Evolutionary conservation across 2,113 vertebrate genomes (phyloP).

Genomic region (Siniperca chuatsi): DNA sequence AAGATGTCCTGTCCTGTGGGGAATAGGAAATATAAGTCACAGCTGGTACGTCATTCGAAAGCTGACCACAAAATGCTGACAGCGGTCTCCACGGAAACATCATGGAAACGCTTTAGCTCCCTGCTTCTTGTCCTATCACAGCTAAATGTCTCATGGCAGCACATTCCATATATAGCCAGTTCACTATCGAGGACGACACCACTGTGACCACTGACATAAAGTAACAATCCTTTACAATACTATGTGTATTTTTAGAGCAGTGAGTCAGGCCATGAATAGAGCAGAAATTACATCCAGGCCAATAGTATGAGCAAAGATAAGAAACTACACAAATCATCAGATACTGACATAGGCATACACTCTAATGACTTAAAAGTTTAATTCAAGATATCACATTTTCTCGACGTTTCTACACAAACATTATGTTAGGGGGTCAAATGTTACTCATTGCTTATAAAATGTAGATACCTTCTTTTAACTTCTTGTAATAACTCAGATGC

Average conservation of each 20-base stretch:
- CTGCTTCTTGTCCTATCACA: slow-evolving; percentile 3
- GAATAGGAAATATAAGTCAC: slow-evolving; percentile 18
- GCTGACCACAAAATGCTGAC: slow-evolving; percentile 42
- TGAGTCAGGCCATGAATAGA: slow-evolving; percentile 10
- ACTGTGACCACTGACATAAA: slow-evolving; percentile 22
- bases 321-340: background rate
- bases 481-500: slow-evolving; percentile 6
- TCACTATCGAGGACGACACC: slow-evolving; percentile 19
- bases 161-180: slow-evolving; percentile 57
- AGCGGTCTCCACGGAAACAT: slow-evolving; percentile 44
- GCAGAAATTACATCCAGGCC: background rate
- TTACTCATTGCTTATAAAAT: slow-evolving; percentile 11
- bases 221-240: background rate
- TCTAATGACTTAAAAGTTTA: background rate
- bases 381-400: background rate
- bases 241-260: slow-evolving; percentile 10
- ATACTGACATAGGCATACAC: background rate
- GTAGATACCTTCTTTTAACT: background rate
- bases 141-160: slow-evolving; percentile 46
- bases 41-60: background rate
- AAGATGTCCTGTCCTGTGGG: slow-evolving; percentile 1
- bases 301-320: background rate
- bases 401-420: background rate
- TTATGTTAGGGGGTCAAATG: background rate
- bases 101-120: slow-evolving; percentile 23